phyloP scores from a whole-genome alignment of 2,113 vertebrate genomes.

The Scalopus aquaticus region DNA sequence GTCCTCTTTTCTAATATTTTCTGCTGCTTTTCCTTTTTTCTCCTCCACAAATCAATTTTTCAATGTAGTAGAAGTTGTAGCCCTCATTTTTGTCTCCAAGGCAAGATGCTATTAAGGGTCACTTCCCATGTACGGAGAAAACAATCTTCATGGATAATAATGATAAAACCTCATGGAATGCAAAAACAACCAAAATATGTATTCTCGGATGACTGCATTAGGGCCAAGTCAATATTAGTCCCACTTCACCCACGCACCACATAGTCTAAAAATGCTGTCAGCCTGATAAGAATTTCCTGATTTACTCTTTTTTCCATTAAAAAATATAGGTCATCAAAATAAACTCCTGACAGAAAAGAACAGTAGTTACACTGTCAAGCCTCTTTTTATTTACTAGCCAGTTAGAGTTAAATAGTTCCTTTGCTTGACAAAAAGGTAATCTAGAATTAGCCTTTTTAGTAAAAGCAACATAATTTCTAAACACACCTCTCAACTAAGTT shows the following conservation, averaged over 20 bases:
- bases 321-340: conserved; percentile 82
- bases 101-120: conserved; percentile 83
- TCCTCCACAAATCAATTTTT: conserved; percentile 55
- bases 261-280: conserved; percentile 90
- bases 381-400: neutral
- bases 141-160: conserved; percentile 89
- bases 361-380: neutral
- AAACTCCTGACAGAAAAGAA: conserved; percentile 55
- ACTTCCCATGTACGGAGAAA: conserved; percentile 89
- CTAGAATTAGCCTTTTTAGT: neutral
- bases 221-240: conserved; percentile 89
- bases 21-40: neutral
- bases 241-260: conserved; percentile 89
- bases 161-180: conserved; percentile 92
- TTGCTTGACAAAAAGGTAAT: neutral
- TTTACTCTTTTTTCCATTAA: conserved; percentile 73
- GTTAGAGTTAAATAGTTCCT: neutral
- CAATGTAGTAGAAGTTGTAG: conserved; percentile 59
- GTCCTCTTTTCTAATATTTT: neutral
- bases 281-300: conserved; percentile 88
- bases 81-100: conserved; percentile 80
- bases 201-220: conserved; percentile 88
- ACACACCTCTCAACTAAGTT: neutral
- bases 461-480: conserved; percentile 4
- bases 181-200: conserved; percentile 90